phyloP scores from a whole-genome alignment of 2,113 vertebrate genomes.

The Halcyon malimbica region DNA sequence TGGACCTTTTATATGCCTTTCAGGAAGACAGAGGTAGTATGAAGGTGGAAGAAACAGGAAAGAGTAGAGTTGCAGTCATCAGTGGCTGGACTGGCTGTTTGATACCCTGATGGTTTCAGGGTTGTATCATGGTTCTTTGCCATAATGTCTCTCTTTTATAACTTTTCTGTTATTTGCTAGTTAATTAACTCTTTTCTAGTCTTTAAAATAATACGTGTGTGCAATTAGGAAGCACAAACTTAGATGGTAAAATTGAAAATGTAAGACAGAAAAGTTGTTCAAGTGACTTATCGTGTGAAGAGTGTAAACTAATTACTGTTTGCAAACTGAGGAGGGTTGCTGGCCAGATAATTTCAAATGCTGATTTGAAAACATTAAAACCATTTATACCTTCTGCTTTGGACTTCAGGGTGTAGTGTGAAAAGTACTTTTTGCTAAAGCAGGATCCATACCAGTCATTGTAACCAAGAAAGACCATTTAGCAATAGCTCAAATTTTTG shows the following conservation, averaged over 20 bases:
- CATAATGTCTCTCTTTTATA: not conserved
- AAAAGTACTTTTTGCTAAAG: not conserved
- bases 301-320: not conserved
- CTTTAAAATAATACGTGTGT: not conserved
- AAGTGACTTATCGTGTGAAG: not conserved
- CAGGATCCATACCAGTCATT: not conserved
- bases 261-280: not conserved
- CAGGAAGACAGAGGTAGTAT: not conserved
- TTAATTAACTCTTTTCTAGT: not conserved
- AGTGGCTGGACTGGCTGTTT: not conserved
- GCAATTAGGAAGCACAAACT: not conserved
- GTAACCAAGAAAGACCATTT: not conserved
- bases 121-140: not conserved
- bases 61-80: not conserved
- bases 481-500: not conserved
- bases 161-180: not conserved
- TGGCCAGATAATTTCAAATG: not conserved
- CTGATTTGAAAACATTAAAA: not conserved
- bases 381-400: not conserved
- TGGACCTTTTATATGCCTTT: not conserved
- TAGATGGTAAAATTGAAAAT: not conserved
- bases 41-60: not conserved
- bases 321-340: rapidly evolving
- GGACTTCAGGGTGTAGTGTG: not conserved
- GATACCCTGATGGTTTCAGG: not conserved